Evolutionary conservation across 2,888 invertebrate genomes (phyloP).

Genomic region (Tethea ocularis): DNA sequence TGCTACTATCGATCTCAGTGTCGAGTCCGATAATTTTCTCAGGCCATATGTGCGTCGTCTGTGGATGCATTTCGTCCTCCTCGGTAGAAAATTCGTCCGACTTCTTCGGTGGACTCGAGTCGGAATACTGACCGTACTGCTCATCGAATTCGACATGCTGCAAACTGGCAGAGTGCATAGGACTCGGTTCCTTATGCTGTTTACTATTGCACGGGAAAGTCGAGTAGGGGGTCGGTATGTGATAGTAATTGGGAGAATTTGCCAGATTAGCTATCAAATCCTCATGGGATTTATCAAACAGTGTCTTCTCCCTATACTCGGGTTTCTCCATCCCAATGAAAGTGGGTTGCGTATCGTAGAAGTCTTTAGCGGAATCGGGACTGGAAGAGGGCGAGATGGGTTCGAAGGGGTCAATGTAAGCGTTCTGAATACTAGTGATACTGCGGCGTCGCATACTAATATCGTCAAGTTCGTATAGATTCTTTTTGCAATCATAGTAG

Average conservation of each 20-base stretch:
- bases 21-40: conserved; percentile 80
- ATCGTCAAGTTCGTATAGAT: conserved; percentile 71
- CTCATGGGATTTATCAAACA: conserved; percentile 84
- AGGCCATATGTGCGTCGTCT: conserved; percentile 82
- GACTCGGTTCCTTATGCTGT: conserved; percentile 79
- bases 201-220: conserved; percentile 85
- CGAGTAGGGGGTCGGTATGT: conserved; percentile 85
- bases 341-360: conserved; percentile 81
- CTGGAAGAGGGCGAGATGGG: conserved; percentile 85
- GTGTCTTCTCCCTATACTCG: conserved; percentile 79
- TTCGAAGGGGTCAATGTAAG: conserved; percentile 73
- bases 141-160: conserved; percentile 87
- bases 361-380: conserved; percentile 86
- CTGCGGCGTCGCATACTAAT: conserved; percentile 61
- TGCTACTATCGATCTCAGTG: conserved; percentile 76
- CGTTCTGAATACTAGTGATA: conserved; percentile 64
- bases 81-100: conserved; percentile 78
- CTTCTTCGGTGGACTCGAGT: conserved; percentile 64
- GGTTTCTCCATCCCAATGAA: conserved; percentile 75
- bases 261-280: conserved; percentile 82
- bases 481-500: conserved; percentile 86
- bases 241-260: conserved; percentile 77
- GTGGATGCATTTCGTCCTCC: conserved; percentile 79
- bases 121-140: conserved; percentile 76
- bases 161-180: conserved; percentile 87